Evolutionary conservation across 2,797 vertebrate species (phyloP), one percentile per base, ranked within the genome.

Genomic region (Scolopax bukidnonensis): DNA sequence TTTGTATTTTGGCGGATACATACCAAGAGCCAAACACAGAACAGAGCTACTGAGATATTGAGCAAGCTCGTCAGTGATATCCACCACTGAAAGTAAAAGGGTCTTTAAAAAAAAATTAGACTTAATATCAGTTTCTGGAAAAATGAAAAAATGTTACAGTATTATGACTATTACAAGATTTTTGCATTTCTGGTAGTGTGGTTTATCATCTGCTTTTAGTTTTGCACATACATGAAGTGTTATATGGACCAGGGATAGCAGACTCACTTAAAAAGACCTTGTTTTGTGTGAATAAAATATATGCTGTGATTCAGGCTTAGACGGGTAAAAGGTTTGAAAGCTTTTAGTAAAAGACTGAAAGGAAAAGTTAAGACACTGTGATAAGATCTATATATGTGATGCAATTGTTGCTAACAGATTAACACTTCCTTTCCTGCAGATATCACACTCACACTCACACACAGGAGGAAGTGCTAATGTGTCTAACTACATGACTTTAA

Each of bases 321-420:
- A 63, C 16, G 63, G 13, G n/a, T 38, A 33, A 84, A 13, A 56
- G 7, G 4, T 32, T 51, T 84, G 56, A 88, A 91, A 84, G 12
- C 48, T 77, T 88, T 90, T 38, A 64, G 51, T 32, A 57, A 64
- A 68, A 88, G n/a, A 74, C 15, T 74, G 89, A 94, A 96, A 96
- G 63, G 33, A 79, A 95, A 95, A 95, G 53, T 84, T 77, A 89
- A 88, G 67, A 45, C 30, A 15, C 9, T 28, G 4, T 56, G 83
- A 88, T 76, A 93, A 95, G 60, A 95, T 93, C 93, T 93, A 12
- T 32, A 43, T 10, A 30, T 12, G 21, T n/a, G 6, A 57, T 68
- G 18, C 45, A 73, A 47, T 69, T 82, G 47, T 56, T 78, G 79
- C 69, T 56, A 78, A 53, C 33, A 71, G 54, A 78, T 56, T 69